Conservation (phyloP, 2,888 invertebrate genomes). For the Ectemnius cavifrons region DNA sequence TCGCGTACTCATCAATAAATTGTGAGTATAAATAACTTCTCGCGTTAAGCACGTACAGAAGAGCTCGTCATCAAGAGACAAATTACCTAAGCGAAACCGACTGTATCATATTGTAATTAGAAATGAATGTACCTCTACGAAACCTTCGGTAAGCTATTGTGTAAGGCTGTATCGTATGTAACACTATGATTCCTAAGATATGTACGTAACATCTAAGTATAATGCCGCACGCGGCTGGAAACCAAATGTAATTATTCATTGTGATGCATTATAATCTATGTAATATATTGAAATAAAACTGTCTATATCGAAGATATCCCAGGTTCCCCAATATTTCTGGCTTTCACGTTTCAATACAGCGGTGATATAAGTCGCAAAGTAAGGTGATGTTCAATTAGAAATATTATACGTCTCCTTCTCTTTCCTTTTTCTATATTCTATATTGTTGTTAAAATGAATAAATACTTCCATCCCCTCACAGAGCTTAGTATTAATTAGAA, state of each 20-base stretch:
- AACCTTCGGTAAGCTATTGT: conserved; percentile 57
- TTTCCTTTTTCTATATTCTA: no score
- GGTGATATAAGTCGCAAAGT: not conserved
- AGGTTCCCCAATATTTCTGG: not conserved
- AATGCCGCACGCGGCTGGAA: conserved; percentile 47
- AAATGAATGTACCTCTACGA: conserved; percentile 67
- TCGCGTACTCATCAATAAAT: no score
- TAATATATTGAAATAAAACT: conserved; percentile 72
- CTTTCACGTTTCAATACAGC: not conserved
- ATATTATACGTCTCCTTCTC: no score
- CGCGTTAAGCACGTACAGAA: no score
- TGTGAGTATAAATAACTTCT: no score
- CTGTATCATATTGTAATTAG: conserved; percentile 78
- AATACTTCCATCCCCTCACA: not conserved
- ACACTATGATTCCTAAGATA: conserved; percentile 55
- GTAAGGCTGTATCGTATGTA: conserved; percentile 64
- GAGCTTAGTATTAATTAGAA: not conserved
- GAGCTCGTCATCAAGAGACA: no score
- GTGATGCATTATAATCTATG: conserved; percentile 73
- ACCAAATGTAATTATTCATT: conserved; percentile 72
- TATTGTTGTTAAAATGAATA: not conserved
- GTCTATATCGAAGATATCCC: conserved; percentile 49
- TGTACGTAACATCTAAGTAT: conserved; percentile 55
- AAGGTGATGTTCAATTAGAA: no score
- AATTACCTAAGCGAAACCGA: conserved; percentile 22